A percentile compares a stretch with the other conserved stretches of the same genome.
These are phyloP conservation scores for Drosophila suboccidentalis DNA, from an alignment of 2,888 invertebrate genomes.

Conservation along the genomic window DNA sequence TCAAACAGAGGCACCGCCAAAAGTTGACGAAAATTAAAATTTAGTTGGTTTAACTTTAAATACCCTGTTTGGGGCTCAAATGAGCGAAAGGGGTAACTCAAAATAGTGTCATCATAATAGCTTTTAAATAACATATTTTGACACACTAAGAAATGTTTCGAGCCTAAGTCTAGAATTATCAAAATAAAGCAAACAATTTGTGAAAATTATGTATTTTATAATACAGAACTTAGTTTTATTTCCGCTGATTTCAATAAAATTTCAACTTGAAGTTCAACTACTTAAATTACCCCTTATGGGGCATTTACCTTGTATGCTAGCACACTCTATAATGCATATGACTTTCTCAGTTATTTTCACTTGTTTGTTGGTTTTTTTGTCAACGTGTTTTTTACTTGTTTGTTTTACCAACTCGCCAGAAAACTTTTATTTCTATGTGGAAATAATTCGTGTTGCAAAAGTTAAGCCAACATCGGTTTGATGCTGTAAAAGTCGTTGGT, in stretches of 20 bases:
- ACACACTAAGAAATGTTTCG: too few relatives aligned
- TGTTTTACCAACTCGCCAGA: constrained; percentile 20
- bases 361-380: constrained; percentile 12
- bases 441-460: constrained; percentile 52
- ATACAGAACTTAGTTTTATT: neutral
- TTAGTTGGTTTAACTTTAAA: constrained; percentile 9
- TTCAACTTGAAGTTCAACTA: neutral
- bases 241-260: neutral
- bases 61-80: constrained; percentile 7
- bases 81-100: neutral
- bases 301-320: neutral
- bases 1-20: neutral
- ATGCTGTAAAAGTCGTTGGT: constrained; percentile 5
- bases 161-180: too few relatives aligned
- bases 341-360: neutral
- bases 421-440: constrained; percentile 51
- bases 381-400: constrained; percentile 30
- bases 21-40: constrained; percentile 26
- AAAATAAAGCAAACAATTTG: too few relatives aligned
- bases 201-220: too few relatives aligned
- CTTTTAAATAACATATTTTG: too few relatives aligned
- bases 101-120: neutral
- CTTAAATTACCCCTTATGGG: neutral
- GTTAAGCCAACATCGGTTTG: constrained; percentile 28
- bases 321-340: too few relatives aligned